These are phyloP conservation scores for Acanthacorydalis orientalis DNA, from an alignment of 2,888 invertebrate species.

Conservation along the genomic window DNA sequence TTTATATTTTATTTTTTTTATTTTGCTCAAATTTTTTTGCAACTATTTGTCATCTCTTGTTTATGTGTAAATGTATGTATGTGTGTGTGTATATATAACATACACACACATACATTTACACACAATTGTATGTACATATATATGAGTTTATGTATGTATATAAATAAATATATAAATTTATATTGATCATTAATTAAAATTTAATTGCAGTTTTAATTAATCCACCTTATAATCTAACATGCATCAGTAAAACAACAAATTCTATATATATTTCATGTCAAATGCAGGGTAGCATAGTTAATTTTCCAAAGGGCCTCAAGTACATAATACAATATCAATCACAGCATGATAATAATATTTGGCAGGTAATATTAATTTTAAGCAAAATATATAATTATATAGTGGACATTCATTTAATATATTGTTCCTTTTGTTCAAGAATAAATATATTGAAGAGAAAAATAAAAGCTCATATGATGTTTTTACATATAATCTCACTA, in stretches of 20 bases:
- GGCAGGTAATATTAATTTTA: slow-evolving; percentile 29
- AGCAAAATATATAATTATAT: no score
- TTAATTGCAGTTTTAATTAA: slow-evolving; percentile 27
- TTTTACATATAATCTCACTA: slow-evolving; percentile 26
- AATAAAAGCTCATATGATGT: slow-evolving; percentile 7
- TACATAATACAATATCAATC: slow-evolving; percentile 34
- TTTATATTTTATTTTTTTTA: no score
- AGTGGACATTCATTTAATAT: background rate
- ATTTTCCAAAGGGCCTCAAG: slow-evolving; percentile 31
- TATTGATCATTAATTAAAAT: slow-evolving; percentile 1
- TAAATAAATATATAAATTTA: background rate
- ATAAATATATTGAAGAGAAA: no score
- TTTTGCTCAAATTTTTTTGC: no score
- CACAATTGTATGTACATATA: no score
- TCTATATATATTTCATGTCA: slow-evolving; percentile 32
- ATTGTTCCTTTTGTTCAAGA: no score
- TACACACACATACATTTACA: no score
- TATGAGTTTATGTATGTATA: no score
- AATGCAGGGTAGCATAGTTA: slow-evolving; percentile 27
- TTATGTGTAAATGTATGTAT: no score
- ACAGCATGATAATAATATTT: slow-evolving; percentile 28
- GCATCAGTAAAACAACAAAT: slow-evolving; percentile 24
- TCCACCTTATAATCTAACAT: slow-evolving; percentile 29
- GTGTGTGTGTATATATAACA: no score
- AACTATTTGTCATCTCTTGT: no score